phyloP scores from a whole-genome alignment of 2,113 vertebrate species.

The Eolophus roseicapilla region DNA sequence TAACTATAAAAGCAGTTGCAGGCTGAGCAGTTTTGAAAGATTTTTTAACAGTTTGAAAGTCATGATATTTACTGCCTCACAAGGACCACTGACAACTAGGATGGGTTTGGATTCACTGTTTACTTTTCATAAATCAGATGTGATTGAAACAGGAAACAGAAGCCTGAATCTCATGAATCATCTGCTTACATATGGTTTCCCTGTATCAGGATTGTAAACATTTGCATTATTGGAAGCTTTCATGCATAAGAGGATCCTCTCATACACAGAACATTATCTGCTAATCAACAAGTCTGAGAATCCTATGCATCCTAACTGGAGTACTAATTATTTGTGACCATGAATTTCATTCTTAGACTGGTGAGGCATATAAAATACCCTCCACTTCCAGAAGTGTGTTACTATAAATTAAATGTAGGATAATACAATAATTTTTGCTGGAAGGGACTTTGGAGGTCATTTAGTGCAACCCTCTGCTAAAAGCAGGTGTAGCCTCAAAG shows the following conservation, averaged over 20 bases:
- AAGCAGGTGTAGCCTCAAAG: background rate
- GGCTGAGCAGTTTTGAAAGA: constrained; percentile 57
- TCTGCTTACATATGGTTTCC: constrained; percentile 14
- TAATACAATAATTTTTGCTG: background rate
- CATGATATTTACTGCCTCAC: constrained; percentile 38
- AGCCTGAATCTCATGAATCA: constrained; percentile 20
- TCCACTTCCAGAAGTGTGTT: background rate
- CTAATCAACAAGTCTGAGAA: background rate
- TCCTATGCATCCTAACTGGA: background rate
- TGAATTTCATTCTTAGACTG: background rate
- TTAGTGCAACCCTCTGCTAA: background rate
- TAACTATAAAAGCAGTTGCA: constrained; percentile 58
- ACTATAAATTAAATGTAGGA: background rate
- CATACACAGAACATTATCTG: background rate
- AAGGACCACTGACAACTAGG: constrained; percentile 29
- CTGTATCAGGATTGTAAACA: background rate
- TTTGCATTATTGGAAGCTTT: constrained; percentile 21
- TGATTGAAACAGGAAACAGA: constrained; percentile 50
- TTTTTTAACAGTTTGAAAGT: constrained; percentile 45
- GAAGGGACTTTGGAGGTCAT: background rate
- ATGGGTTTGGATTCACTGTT: constrained; percentile 7
- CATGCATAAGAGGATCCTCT: background rate
- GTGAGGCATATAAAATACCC: background rate
- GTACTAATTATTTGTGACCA: background rate
- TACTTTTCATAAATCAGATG: constrained; percentile 37